Base-by-base conservation (phyloP, 2,797 vertebrate genomes). In the Buceros bicornis region DNA sequence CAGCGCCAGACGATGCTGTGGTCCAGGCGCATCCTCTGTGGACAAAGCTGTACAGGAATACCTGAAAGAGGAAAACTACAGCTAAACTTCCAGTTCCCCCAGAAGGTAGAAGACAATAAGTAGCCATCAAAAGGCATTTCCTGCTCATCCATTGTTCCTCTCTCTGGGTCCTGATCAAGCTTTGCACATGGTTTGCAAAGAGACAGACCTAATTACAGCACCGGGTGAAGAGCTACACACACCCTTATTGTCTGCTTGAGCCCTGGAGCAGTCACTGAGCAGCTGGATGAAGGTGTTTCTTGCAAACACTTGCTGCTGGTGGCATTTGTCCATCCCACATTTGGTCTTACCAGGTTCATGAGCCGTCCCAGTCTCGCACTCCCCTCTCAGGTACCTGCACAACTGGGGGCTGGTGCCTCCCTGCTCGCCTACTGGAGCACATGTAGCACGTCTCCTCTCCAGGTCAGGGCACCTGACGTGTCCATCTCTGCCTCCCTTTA, bases 31-130 rank as follows among this genome's bases (percentile, higher is more conserved):
- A 95, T 97, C 94, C 86, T 94, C 22, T 0, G 6, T 94, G 80
- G 64, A 89, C 0, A 0, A 72, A 80, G 67, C 45, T 24, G 8
- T 77, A 82, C 77, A 64, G 21, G 60, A 97, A 95, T 89, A 97
- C 93, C 96, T 96, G 96, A 82, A 76, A 90, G 74, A 85, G 93
- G 90, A 97, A 97, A 67, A 94, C 81, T 93, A 22, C 74, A 94
- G 83, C 82, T 95, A 95, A 97, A 95, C 93, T 95, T 95, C 94
- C 94, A 92, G 92, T 96, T 97, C 78, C 88, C 93, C 73, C 31
- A 88, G 82, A 96, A 97, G 86, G 90, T 95, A 61, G 90, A 77
- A 97, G 95, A 95, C 95, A 96, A 95, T 95, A 70, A 90, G 28
- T 74, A 78, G 86, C 78, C 67, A 69, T 17, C 67, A 84, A 79